phyloP scores from a whole-genome alignment of 2,113 vertebrate genomes.

The Myiopsitta monachus region DNA sequence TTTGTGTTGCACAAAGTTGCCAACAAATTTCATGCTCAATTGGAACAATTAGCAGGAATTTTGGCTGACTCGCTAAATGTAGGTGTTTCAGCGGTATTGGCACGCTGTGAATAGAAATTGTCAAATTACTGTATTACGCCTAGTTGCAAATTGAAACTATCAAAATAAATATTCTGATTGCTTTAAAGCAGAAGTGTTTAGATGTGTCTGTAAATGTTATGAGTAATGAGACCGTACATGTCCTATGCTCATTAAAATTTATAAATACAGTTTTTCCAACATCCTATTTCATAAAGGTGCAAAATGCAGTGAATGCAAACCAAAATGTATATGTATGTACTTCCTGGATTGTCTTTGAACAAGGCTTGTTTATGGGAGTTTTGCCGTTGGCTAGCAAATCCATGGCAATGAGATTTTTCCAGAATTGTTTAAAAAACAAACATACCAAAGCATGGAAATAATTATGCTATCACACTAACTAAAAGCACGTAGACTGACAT shows the following conservation, averaged over 20 bases:
- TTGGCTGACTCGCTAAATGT: conserved; percentile 50
- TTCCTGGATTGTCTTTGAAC: background rate
- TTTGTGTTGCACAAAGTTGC: conserved; percentile 62
- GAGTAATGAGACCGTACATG: background rate
- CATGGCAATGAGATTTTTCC: background rate
- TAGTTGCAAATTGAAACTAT: conserved; percentile 26
- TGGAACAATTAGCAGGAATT: conserved; percentile 50
- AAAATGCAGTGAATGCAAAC: background rate
- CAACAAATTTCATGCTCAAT: conserved; percentile 67
- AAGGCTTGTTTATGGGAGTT: background rate
- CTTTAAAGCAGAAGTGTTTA: conserved; percentile 42
- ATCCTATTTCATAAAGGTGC: background rate
- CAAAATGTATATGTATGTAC: background rate
- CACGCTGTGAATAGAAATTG: conserved; percentile 1
- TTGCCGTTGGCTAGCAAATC: background rate
- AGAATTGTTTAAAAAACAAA: background rate
- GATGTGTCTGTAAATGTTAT: background rate
- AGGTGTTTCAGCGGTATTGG: conserved; percentile 18
- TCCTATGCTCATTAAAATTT: background rate
- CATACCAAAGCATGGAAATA: background rate
- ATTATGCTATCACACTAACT: background rate
- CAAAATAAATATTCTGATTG: conserved; percentile 37
- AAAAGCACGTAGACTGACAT: background rate
- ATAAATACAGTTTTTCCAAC: background rate
- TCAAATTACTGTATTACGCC: conserved; percentile 28